A percentile compares a stretch with the other conserved stretches of the same genome.
Conservation (phyloP, 2,888 invertebrate genomes). For the Drosophila sordidapex region DNA sequence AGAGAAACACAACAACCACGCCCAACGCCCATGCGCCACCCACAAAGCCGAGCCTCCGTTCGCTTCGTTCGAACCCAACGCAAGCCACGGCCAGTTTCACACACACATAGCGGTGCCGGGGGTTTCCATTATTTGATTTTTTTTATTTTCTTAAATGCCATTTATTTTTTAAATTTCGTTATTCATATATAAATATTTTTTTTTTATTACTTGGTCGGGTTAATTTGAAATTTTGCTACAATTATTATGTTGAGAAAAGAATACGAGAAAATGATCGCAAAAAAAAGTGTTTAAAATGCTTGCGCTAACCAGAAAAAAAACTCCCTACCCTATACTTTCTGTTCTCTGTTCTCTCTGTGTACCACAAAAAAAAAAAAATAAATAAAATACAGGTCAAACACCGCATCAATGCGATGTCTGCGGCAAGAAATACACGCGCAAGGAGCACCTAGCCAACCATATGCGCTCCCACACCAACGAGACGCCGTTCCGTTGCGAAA, state of each 20-base stretch:
- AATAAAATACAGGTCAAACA: constrained; percentile 89
- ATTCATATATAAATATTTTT: constrained; percentile 15
- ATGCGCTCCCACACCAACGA: constrained; percentile 95
- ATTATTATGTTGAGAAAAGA: constrained; percentile 10
- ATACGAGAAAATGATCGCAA: constrained; percentile 22
- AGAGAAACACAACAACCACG: constrained; percentile 44
- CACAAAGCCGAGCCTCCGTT: constrained; percentile 72
- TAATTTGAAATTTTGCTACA: constrained; percentile 27
- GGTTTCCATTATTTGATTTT: constrained; percentile 31
- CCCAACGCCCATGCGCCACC: constrained; percentile 73
- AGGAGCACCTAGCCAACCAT: constrained; percentile 95
- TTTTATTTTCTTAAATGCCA: background rate
- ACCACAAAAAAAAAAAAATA: constrained; percentile 8
- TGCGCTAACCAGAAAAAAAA: constrained; percentile 42
- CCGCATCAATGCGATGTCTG: constrained; percentile 95
- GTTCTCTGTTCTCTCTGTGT: constrained; percentile 50
- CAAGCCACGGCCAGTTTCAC: constrained; percentile 80
- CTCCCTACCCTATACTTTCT: constrained; percentile 54
- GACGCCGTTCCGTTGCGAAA: constrained; percentile 94
- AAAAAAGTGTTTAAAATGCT: constrained; percentile 31
- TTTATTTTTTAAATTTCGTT: constrained; percentile 17
- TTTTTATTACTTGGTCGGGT: constrained; percentile 35
- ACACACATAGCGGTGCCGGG: constrained; percentile 74
- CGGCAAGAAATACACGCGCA: constrained; percentile 94
- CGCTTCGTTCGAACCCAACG: constrained; percentile 77